phyloP scores from a whole-genome alignment of 2,888 invertebrate genomes.

The Rhagonycha lutea region DNA sequence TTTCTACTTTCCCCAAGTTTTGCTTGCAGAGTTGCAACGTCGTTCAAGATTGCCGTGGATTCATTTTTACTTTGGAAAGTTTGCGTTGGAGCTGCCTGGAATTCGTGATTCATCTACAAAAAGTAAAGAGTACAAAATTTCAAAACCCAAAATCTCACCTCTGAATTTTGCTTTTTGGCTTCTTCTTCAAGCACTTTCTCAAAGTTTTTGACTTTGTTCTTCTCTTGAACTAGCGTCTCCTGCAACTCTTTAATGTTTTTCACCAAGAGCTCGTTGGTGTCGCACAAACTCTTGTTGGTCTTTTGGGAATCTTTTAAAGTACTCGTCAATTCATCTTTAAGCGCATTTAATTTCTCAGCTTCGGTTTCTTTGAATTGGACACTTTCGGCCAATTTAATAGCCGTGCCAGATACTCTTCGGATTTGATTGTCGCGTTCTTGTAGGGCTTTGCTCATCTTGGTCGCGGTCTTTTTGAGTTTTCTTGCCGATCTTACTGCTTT shows the following conservation, averaged over 20 bases:
- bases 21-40: background rate
- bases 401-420: slow-evolving; percentile 20
- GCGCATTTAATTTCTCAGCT: slow-evolving; percentile 17
- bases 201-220: background rate
- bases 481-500: slow-evolving; percentile 6
- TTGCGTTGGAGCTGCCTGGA: background rate
- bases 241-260: slow-evolving; percentile 8
- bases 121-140: background rate
- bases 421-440: slow-evolving; percentile 25
- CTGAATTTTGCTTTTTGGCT: background rate
- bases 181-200: background rate
- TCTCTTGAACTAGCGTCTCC: slow-evolving; percentile 8
- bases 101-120: background rate
- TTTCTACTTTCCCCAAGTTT: slow-evolving; percentile 13
- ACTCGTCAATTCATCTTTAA: slow-evolving; percentile 18
- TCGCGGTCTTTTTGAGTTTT: background rate
- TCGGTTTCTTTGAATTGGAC: slow-evolving; percentile 26
- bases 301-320: slow-evolving; percentile 23
- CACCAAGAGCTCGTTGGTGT: slow-evolving; percentile 3
- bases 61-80: background rate
- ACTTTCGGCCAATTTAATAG: slow-evolving; percentile 20
- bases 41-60: background rate
- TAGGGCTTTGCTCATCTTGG: background rate
- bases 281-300: slow-evolving; percentile 19
- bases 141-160: background rate